Base-by-base conservation (phyloP, 2,888 invertebrate species). In the Cryptocephalus moraei region DNA sequence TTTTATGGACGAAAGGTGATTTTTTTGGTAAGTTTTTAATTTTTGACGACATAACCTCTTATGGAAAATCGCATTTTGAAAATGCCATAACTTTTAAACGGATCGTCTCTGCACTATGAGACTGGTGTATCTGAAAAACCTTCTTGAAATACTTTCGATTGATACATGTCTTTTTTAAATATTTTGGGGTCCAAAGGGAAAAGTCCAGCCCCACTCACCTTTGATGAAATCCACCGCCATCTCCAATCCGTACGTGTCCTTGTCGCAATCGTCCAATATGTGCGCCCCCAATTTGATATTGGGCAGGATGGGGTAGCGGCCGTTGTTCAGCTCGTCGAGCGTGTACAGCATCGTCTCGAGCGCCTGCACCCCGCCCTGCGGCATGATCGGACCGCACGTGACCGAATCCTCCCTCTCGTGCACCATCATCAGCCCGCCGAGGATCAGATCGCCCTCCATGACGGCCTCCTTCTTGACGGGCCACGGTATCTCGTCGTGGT, bases 171-270 rank as follows among this genome's bases (percentile, higher is more conserved):
- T n/a, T n/a, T n/a, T n/a, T n/a, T n/a, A n/a, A n/a, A n/a, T n/a
- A n/a, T n/a, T n/a, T n/a, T n/a, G n/a, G n/a, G n/a, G n/a, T n/a
- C 22, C 22, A 2, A 22, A 22, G 22, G 22, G 22, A 22, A 4
- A 4, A 6, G 22, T 22, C 22, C 22, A 22, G 3, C 22, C 3
- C 22, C 22, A 55, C 80, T 75, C 73, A 94, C 94, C 93, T 85
- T 93, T 91, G 53, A 94, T 94, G 69, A 94, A 94, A 72, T 94
- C 93, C 11, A 94, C 89, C 11, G 93, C 91, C 84, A 94, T 93
- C 68, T 94, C 93, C 55, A 94, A 74, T 1, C 94, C 94, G 63
- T 93, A 93, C 0, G 93, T 94, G 67, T 94, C 94, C 72, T 91
- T 89, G 74, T 94, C 94, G 70, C 94, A 94, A 70, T 94, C 94